Evolutionary conservation across 2,888 invertebrate genomes (phyloP), one percentile per base, ranked within the genome.

Genomic region (Chrysotoxum bicinctum): DNA sequence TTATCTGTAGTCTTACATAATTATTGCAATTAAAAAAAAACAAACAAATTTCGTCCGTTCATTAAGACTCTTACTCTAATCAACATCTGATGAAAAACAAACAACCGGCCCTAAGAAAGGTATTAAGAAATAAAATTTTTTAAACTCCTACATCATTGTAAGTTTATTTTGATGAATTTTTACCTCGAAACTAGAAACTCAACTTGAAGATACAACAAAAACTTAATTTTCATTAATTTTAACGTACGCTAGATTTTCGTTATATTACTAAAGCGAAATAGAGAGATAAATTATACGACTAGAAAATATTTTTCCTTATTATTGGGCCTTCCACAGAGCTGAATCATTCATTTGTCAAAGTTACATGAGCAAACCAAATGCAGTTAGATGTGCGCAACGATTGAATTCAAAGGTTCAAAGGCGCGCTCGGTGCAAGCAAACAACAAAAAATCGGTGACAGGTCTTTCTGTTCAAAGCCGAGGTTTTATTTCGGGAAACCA

Each of bases 401-500:
- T 23, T 26, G 21, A 26, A 30, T 16, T 0, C 16, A 78, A 37
- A 54, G 30, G 50, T 60, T 50, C 10, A 50, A 66, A 73, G 45
- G 16, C 16, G 7, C 21, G 37, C 45, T 66, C 32, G 19, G 7
- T 40, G 16, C 19, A 35, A 26, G 16, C 19, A 35, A 26, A 60
- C 14, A 60, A 26, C 30, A 79, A 43, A n/a, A 64, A 32, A 16
- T 37, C 19, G n/a, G 69, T 58, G 83, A 69, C 78, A 83, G 78
- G 62, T 73, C 73, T 45, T n/a, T n/a, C 43, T 43, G 50, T 72
- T 76, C 75, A 75, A 78, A 83, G 62, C 62, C 56, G 73, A 83
- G 68, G 69, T 74, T 78, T 69, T 66, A 64, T 74, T 58, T 58
- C 7, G 19, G 69, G 35, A 70, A 74, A 73, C 76, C 37, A 58